These are phyloP conservation scores for Tragelaphus buxtoni DNA, from an alignment of 2,113 vertebrate species.

Conservation along the genomic window DNA sequence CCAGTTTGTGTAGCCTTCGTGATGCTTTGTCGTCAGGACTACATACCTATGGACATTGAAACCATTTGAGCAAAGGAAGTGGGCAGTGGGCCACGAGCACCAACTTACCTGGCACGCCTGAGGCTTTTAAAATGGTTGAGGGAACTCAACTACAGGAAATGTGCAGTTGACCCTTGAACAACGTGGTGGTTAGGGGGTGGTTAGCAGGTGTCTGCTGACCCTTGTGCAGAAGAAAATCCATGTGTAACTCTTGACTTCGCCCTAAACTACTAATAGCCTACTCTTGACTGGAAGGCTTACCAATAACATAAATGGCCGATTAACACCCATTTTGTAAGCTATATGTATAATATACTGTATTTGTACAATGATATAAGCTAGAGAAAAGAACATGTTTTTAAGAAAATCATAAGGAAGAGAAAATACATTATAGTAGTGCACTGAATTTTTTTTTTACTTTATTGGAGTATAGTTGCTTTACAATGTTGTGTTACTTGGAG, in stretches of 20 bases:
- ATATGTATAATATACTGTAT: background rate
- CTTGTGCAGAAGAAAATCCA: background rate
- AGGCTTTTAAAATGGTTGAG: background rate
- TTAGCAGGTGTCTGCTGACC: background rate
- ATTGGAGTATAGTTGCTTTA: background rate
- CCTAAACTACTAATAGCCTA: background rate
- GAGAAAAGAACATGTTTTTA: background rate
- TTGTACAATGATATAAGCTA: background rate
- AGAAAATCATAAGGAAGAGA: background rate
- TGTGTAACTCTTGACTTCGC: background rate
- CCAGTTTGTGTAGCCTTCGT: slow-evolving; percentile 98
- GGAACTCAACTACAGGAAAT: background rate
- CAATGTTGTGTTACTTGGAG: background rate
- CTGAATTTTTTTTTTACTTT: background rate
- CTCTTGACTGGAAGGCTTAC: background rate
- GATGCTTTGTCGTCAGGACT: slow-evolving; percentile 95
- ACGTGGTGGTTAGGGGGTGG: background rate
- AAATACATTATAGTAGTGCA: background rate
- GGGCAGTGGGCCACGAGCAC: background rate
- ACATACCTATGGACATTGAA: slow-evolving; percentile 85
- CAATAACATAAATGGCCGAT: background rate
- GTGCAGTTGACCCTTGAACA: background rate
- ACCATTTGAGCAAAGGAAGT: background rate
- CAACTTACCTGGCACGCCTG: background rate
- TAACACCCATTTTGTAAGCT: background rate